Evolutionary conservation across 2,797 vertebrate genomes (phyloP).

Genomic region (Sphenodon punctatus): DNA sequence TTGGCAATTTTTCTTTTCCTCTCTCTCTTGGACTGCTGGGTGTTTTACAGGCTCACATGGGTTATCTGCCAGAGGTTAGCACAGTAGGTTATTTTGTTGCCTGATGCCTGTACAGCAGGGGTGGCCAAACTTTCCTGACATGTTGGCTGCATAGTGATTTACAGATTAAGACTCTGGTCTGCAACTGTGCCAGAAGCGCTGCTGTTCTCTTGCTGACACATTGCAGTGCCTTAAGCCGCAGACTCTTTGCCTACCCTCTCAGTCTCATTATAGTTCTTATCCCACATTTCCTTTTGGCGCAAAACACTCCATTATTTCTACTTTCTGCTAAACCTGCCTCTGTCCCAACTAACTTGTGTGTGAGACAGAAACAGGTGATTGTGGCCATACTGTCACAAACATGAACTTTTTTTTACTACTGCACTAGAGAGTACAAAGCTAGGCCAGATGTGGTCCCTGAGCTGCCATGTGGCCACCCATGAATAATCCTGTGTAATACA

Average conservation of each 20-base stretch:
- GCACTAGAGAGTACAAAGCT: background rate
- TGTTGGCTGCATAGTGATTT: constrained; percentile 69
- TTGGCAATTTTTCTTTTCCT: constrained; percentile 50
- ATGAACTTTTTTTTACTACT: background rate
- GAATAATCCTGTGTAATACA: background rate
- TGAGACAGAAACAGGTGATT: constrained; percentile 41
- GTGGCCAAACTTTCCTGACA: constrained; percentile 66
- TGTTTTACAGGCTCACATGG: constrained; percentile 52
- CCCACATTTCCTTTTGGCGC: constrained; percentile 67
- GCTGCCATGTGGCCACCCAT: background rate
- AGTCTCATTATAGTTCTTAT: constrained; percentile 67
- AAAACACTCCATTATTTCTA: constrained; percentile 39
- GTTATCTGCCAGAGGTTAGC: constrained; percentile 57
- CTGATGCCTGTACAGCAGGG: constrained; percentile 61
- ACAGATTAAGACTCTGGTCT: constrained; percentile 68
- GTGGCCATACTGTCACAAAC: background rate
- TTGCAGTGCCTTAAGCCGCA: constrained; percentile 39
- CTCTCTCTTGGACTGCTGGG: constrained; percentile 16
- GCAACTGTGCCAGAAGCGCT: constrained; percentile 57
- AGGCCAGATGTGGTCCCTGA: background rate
- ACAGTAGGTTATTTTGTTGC: constrained; percentile 66
- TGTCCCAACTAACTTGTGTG: constrained; percentile 36
- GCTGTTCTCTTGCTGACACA: constrained; percentile 63
- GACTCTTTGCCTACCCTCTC: constrained; percentile 63
- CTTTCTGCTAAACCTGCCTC: constrained; percentile 34